A percentile compares a stretch with the other conserved stretches of the same genome.
These are phyloP conservation scores for Spilosoma lubricipeda DNA, from an alignment of 2,888 invertebrate genomes.

Conservation along the genomic window DNA sequence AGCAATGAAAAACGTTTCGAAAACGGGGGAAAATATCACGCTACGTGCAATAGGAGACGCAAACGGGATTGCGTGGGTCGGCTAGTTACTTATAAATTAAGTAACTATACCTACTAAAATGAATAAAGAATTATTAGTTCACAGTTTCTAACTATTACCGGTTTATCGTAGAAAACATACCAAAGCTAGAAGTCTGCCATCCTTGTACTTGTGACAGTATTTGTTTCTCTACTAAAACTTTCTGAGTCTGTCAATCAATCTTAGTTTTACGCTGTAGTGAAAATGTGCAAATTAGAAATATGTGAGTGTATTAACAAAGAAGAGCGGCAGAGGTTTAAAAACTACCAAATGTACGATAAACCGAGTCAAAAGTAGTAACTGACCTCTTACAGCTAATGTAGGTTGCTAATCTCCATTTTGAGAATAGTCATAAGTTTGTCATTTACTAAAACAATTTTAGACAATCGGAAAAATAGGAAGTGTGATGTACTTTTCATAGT, in stretches of 20 bases:
- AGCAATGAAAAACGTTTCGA: too few species aligned
- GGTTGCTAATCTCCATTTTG: not conserved
- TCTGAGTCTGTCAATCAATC: too few species aligned
- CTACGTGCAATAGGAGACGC: too few species aligned
- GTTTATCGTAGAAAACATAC: not conserved
- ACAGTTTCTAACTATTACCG: too few species aligned
- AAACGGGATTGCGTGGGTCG: too few species aligned
- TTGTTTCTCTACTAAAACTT: not conserved
- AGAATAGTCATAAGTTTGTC: not conserved
- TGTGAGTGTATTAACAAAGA: too few species aligned
- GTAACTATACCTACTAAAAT: too few species aligned
- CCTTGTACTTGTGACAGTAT: not conserved
- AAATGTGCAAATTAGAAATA: not conserved
- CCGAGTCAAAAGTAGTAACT: not conserved
- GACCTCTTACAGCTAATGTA: not conserved
- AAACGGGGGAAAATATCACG: too few species aligned
- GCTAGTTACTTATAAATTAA: too few species aligned
- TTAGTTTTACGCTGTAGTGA: not conserved
- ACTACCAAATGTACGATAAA: not conserved
- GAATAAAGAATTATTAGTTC: too few species aligned
- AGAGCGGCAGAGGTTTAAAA: not conserved
- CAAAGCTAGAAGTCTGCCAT: not conserved
- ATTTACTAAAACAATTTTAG: not conserved
- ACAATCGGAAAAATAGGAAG: not conserved
- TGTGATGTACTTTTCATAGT: conserved; percentile 1